Percentiles rank a stretch among this genome's conserved stretches.
phyloP scores from a whole-genome alignment of 2,797 vertebrate genomes.

The Chiroxiphia lanceolata region DNA sequence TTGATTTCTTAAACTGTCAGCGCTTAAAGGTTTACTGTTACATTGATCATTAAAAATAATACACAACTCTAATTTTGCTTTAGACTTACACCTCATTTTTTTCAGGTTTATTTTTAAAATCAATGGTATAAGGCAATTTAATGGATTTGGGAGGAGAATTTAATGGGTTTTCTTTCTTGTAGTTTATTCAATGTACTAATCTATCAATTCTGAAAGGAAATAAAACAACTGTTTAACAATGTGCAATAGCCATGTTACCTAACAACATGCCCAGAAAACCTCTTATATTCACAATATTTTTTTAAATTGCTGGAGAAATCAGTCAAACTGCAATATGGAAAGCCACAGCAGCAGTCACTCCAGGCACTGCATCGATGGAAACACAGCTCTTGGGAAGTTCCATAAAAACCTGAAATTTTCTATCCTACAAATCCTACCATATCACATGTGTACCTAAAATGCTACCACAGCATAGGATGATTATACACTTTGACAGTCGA shows the following conservation, averaged over 20 bases:
- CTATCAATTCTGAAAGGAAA: slow-evolving; percentile 11
- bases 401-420: not conserved
- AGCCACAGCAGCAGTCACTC: not conserved
- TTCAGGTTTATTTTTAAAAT: not conserved
- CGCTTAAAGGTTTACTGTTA: not conserved
- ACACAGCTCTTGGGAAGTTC: not conserved
- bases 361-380: fast-evolving
- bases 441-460: not conserved
- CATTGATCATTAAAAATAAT: not conserved
- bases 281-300: not conserved
- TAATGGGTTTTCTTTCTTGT: not conserved
- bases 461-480: not conserved
- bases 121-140: not conserved
- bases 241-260: not conserved
- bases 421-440: not conserved
- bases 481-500: not conserved
- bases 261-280: not conserved
- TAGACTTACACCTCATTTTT: not conserved
- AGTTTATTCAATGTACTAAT: not conserved
- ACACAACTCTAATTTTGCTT: not conserved
- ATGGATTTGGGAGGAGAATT: not conserved
- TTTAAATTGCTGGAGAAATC: not conserved
- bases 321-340: not conserved
- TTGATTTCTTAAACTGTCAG: not conserved
- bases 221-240: not conserved